Conservation (phyloP, 2,113 vertebrate genomes). For the Vulpes ferrilata region DNA sequence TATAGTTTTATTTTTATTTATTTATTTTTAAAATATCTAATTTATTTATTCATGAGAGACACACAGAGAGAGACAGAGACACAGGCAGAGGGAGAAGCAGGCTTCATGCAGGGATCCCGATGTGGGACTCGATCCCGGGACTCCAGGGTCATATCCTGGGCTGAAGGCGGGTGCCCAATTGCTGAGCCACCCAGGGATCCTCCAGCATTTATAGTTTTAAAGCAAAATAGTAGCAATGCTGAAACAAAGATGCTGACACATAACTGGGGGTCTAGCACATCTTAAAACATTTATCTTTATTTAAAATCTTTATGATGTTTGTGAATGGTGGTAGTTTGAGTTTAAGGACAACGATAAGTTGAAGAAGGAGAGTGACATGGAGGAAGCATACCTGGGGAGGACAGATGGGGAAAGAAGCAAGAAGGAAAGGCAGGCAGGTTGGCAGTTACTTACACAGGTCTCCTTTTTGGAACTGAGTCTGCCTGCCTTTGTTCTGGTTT, state of each 20-base stretch:
- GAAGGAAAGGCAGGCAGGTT: not conserved
- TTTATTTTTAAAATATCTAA: no score
- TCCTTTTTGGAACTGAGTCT: not conserved
- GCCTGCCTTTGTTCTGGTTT: not conserved
- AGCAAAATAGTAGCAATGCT: not conserved
- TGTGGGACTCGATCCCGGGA: no score
- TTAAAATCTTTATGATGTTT: not conserved
- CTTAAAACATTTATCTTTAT: not conserved
- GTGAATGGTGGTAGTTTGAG: not conserved
- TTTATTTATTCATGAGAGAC: no score
- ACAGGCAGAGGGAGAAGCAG: no score
- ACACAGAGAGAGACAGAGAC: no score
- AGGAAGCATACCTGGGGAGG: not conserved
- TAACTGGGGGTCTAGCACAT: not conserved
- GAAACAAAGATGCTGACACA: not conserved
- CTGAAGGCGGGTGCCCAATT: no score
- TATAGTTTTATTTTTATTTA: no score
- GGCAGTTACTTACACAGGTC: not conserved
- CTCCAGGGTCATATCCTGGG: no score
- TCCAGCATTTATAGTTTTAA: not conserved
- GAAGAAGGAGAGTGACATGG: not conserved
- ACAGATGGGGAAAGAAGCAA: no score
- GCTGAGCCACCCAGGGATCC: no score
- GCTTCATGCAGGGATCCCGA: no score
- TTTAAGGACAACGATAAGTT: not conserved